Base-by-base conservation (phyloP, 1,140 invertebrate species). In the Catajapyx aquilonaris region DNA sequence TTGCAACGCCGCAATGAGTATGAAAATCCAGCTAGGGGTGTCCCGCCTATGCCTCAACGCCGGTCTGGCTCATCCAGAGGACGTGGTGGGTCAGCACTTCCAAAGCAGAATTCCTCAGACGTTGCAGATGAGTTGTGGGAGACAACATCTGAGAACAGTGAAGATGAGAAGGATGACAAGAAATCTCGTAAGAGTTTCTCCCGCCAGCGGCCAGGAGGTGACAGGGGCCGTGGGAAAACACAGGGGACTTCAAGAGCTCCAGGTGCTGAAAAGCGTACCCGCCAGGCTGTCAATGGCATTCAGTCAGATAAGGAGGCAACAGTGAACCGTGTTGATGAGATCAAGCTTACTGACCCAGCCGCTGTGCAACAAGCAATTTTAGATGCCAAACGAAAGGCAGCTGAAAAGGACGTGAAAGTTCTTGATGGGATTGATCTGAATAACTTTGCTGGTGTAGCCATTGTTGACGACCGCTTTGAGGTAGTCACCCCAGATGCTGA, bases 71-170 rank as follows among this genome's bases (percentile, higher is more conserved):
- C 35, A 28, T 33, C 25, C 30, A 20, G 23, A 33, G 37, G 37
- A 21, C n/a, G 40, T 5, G 39, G 33, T 19, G 10, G 10, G 1
- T 13, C 34, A 5, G 20, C 21, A 15, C 13, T 5, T 2, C 13
- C 39, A 35, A 40, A 38, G 31, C 31, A 46, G 34, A 42, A 52
- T 28, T 56, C 54, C 3, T 49, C 51, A 1, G 63, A 44, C 30
- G 44, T 40, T 4, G 68, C 64, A 38, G 71, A 73, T 39, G 71
- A 73, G 44, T 66, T 68, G 42, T 73, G 70, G 69, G 71, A 74
- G 45, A 72, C 71, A 0, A 70, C 69, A 2, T 74, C 71, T 2
- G 71, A 76, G 50, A 69, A 69, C 49, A 72, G 70, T 46, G 71
- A 74, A 16, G 44, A 51, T 2, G 59, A 64, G 16, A 57, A 60